These are phyloP conservation scores for Eilema caniola DNA, from an alignment of 2,888 invertebrate species.

Conservation along the genomic window DNA sequence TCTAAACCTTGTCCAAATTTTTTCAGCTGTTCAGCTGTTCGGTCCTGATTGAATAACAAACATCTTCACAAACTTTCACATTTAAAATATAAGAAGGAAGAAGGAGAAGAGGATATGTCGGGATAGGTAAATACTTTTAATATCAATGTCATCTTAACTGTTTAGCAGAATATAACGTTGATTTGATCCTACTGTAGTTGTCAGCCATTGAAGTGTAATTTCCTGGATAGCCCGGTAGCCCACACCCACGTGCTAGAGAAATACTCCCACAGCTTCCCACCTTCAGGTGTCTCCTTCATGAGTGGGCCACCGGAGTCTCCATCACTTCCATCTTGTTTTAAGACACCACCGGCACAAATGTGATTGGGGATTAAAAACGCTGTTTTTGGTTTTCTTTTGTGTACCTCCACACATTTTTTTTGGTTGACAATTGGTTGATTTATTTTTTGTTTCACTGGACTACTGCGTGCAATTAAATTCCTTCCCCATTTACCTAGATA, in stretches of 20 bases:
- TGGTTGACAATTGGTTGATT: background rate
- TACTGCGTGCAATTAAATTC: background rate
- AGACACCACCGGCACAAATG: slow-evolving; percentile 6
- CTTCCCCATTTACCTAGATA: background rate
- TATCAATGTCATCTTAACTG: background rate
- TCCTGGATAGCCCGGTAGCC: slow-evolving; percentile 26
- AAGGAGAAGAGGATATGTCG: no score
- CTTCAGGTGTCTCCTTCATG: background rate
- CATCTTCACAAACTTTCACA: no score
- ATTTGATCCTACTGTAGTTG: background rate
- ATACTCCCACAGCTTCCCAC: slow-evolving; percentile 5
- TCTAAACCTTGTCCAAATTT: no score
- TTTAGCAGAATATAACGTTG: background rate
- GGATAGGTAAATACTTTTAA: no score
- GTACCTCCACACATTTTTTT: background rate
- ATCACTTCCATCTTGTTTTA: background rate
- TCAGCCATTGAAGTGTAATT: slow-evolving; percentile 2
- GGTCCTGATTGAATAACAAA: no score
- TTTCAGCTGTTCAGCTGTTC: no score
- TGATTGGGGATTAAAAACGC: background rate
- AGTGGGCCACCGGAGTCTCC: slow-evolving; percentile 16
- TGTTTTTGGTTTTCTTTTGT: background rate
- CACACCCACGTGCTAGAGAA: slow-evolving; percentile 11
- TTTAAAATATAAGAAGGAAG: no score
- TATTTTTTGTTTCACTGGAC: slow-evolving; percentile 4